Evolutionary conservation across 2,113 vertebrate species (phyloP).

Genomic region (Oenanthe melanoleuca): DNA sequence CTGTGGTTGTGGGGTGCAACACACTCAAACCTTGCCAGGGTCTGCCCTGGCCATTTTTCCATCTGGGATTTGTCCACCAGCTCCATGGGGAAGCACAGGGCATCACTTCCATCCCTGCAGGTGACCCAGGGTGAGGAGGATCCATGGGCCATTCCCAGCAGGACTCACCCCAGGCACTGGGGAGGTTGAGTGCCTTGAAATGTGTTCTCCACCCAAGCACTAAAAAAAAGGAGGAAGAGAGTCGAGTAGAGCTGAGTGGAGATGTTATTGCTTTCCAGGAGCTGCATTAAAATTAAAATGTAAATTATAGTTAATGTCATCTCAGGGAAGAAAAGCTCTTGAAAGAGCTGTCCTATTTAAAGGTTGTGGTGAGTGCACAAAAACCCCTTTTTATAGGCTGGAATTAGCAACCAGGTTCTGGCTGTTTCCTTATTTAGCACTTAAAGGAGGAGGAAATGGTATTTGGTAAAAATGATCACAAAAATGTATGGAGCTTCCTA

Average conservation of each 20-base stretch:
- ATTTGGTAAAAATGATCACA: neutral
- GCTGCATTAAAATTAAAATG: conserved; percentile 55
- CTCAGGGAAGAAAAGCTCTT: conserved; percentile 10
- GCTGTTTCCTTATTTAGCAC: neutral
- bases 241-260: neutral
- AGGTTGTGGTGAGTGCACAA: neutral
- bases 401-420: neutral
- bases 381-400: neutral
- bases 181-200: neutral
- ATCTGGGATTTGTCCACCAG: neutral
- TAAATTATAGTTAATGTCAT: conserved; percentile 43
- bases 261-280: conserved; percentile 40
- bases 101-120: neutral
- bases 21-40: rapidly evolving
- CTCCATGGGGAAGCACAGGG: neutral
- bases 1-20: neutral
- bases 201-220: neutral
- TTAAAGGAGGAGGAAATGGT: rapidly evolving
- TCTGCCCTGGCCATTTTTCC: rapidly evolving
- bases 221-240: neutral
- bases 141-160: neutral
- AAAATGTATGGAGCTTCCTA: neutral
- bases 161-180: rapidly evolving
- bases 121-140: neutral
- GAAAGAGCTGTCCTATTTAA: conserved; percentile 45